Conservation (phyloP, 2,797 vertebrate species). For the Sebastes hubbsi region DNA sequence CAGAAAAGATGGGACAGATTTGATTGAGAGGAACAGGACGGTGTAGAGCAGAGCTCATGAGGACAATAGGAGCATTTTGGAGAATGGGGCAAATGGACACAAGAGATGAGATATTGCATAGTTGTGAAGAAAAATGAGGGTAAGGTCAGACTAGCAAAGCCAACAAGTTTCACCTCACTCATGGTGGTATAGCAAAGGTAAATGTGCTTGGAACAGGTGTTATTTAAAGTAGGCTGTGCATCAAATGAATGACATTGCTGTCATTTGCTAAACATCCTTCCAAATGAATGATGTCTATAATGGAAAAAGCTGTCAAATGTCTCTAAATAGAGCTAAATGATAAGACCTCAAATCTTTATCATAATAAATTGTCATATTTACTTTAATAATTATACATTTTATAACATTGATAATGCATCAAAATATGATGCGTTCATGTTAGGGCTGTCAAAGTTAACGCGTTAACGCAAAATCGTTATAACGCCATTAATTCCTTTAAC, state of each 20-base stretch:
- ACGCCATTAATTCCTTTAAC: too few species aligned
- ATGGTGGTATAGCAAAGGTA: background rate
- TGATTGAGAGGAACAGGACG: constrained; percentile 33
- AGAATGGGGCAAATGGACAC: background rate
- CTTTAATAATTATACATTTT: background rate
- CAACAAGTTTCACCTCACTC: background rate
- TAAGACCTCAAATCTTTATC: background rate
- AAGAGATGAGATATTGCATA: background rate
- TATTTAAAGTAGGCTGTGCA: background rate
- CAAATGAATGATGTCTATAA: background rate
- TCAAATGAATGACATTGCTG: background rate
- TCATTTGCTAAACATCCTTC: background rate
- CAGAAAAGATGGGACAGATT: constrained; percentile 38
- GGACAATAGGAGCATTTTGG: constrained; percentile 8
- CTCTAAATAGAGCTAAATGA: background rate
- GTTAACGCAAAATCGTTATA: too few species aligned
- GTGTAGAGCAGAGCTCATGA: constrained; percentile 2
- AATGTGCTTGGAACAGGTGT: background rate
- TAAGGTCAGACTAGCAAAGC: background rate
- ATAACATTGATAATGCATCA: background rate
- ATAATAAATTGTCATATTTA: background rate
- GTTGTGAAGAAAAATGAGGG: background rate
- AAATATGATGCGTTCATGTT: background rate
- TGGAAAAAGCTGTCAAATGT: background rate
- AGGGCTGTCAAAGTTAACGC: too few species aligned